Percentiles rank a stretch among this genome's conserved stretches.
These are phyloP conservation scores for Lithodes maja DNA, from an alignment of 2,888 invertebrate genomes.

Conservation along the genomic window DNA sequence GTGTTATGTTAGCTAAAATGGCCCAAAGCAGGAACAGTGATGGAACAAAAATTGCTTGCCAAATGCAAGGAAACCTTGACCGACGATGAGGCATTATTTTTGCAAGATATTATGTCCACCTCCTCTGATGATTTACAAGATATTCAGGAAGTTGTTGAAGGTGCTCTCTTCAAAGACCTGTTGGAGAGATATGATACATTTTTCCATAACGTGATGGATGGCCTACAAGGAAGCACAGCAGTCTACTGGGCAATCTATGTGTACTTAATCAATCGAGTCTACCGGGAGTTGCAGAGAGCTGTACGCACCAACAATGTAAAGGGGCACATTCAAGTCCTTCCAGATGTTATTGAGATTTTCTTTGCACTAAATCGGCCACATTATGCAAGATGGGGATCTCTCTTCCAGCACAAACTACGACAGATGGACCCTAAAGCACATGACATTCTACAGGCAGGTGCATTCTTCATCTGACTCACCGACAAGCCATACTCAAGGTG, in stretches of 20 bases:
- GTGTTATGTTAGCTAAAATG: not conserved
- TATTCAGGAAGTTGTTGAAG: too few species aligned
- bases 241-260: constrained; percentile 20
- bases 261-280: constrained; percentile 25
- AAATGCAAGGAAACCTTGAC: not conserved
- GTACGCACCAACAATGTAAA: constrained; percentile 2
- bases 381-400: not conserved
- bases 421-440: constrained; percentile 7
- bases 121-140: too few species aligned
- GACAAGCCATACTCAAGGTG: not conserved
- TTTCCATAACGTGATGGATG: constrained; percentile 21
- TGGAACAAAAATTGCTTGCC: constrained; percentile 14
- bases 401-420: constrained; percentile 1
- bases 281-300: not conserved
- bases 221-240: not conserved
- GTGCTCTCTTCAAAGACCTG: not conserved
- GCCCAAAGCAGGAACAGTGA: not conserved
- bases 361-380: not conserved
- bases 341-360: too few species aligned
- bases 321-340: not conserved
- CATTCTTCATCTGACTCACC: not conserved
- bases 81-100: not conserved
- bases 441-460: not conserved
- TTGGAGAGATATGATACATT: not conserved
- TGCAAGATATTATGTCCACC: too few species aligned